phyloP scores from a whole-genome alignment of 2,797 vertebrate genomes.

The Morelia viridis region DNA sequence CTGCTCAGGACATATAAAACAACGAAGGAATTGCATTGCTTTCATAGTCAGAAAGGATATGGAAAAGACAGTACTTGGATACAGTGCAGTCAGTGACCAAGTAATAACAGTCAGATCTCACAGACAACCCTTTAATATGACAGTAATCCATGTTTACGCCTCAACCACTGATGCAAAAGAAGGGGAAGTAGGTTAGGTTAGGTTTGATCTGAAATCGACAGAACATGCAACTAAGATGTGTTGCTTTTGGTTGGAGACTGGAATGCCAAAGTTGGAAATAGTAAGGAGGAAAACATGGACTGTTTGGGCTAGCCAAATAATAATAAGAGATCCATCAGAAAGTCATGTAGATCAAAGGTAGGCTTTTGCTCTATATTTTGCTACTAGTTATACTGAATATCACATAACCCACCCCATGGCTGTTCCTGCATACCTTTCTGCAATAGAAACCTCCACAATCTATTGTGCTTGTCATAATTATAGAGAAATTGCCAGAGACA shows the following conservation, averaged over 20 bases:
- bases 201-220: not conserved
- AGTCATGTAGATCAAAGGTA: no score
- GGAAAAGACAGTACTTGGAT: not conserved
- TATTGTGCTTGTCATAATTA: not conserved
- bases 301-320: no score
- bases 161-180: not conserved
- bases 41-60: not conserved
- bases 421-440: not conserved
- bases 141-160: not conserved
- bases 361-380: no score
- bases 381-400: not conserved
- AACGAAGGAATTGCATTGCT: not conserved
- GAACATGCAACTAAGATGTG: not conserved
- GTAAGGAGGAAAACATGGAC: no score
- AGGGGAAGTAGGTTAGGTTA: not conserved
- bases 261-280: no score
- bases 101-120: not conserved
- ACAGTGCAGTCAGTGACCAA: not conserved
- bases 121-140: not conserved
- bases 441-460: not conserved
- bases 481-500: not conserved
- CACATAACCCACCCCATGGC: not conserved
- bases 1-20: no score
- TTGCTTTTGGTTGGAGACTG: not conserved
- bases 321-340: no score